Percentiles rank a stretch among this genome's conserved stretches.
These are phyloP conservation scores for Nestor notabilis DNA, from an alignment of 2,113 vertebrate genomes.

Conservation along the genomic window DNA sequence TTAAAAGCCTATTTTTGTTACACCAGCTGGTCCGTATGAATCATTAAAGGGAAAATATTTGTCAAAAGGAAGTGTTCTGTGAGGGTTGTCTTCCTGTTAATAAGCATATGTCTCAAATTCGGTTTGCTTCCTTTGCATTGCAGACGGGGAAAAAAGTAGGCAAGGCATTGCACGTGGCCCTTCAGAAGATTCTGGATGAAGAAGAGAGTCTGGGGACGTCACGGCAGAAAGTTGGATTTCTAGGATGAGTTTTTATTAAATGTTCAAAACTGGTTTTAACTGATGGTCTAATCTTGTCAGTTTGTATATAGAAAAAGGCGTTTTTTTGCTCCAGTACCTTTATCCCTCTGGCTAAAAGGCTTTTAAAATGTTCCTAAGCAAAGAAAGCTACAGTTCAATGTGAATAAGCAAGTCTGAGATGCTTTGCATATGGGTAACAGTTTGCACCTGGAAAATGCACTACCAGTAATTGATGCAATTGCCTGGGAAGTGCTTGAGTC, in stretches of 20 bases:
- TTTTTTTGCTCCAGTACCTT: background rate
- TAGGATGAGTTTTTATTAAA: slow-evolving; percentile 78
- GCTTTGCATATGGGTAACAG: background rate
- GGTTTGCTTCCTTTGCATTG: slow-evolving; percentile 25
- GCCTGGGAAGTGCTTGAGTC: background rate
- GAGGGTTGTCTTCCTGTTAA: background rate
- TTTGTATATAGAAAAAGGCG: slow-evolving; percentile 38
- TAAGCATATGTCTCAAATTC: background rate
- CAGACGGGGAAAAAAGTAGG: slow-evolving; percentile 91
- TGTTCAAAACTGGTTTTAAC: background rate
- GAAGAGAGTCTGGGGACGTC: slow-evolving; percentile 87
- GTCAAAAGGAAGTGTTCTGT: background rate
- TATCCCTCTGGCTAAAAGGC: background rate
- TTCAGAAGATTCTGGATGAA: slow-evolving; percentile 85
- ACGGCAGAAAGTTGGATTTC: slow-evolving; percentile 90
- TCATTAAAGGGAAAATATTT: background rate
- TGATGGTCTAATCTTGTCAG: background rate
- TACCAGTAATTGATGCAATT: background rate
- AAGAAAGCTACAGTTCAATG: background rate
- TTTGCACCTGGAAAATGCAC: background rate
- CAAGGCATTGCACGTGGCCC: slow-evolving; percentile 83
- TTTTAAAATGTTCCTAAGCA: background rate
- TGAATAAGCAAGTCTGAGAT: background rate
- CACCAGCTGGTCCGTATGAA: background rate
- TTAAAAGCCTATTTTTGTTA: background rate